A percentile compares a stretch with the other conserved stretches of the same genome.
These are phyloP conservation scores for Orgyia antiqua DNA, from an alignment of 2,888 invertebrate genomes.

Conservation along the genomic window DNA sequence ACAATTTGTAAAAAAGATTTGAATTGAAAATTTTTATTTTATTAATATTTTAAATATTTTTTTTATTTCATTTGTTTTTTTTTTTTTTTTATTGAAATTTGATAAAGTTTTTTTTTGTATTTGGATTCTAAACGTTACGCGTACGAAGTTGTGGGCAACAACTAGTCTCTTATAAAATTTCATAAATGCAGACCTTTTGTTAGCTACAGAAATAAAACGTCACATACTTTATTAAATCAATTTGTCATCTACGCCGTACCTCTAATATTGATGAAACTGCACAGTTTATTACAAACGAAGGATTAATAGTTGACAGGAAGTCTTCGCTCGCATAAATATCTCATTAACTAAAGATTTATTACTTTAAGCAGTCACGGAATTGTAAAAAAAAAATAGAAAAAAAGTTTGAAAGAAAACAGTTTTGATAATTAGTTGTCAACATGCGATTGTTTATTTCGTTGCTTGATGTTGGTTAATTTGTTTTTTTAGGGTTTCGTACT, in stretches of 20 bases:
- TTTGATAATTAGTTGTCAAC: slow-evolving; percentile 75
- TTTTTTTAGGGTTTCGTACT: slow-evolving; percentile 9
- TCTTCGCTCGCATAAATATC: slow-evolving; percentile 69
- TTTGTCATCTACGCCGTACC: slow-evolving; percentile 24
- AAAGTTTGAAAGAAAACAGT: slow-evolving; percentile 60
- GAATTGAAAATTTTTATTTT: no score
- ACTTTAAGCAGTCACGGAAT: slow-evolving; percentile 66
- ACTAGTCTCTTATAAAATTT: no score
- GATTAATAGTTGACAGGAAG: slow-evolving; percentile 71
- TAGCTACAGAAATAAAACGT: slow-evolving; percentile 16
- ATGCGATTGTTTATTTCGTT: slow-evolving; percentile 75
- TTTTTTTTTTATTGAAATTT: no score
- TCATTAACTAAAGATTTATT: slow-evolving; percentile 74
- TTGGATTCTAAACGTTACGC: no score
- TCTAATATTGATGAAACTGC: slow-evolving; percentile 49
- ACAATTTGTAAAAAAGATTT: no score
- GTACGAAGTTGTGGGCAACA: no score
- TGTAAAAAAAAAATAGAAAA: slow-evolving; percentile 53
- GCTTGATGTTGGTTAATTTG: slow-evolving; percentile 54
- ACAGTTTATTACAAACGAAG: slow-evolving; percentile 50
- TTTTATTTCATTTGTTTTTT: no score
- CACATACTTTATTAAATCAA: slow-evolving; percentile 22
- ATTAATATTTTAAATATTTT: no score
- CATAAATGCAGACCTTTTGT: no score
- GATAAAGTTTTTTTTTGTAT: no score